Base-by-base conservation (phyloP, 2,888 invertebrate species). In the Cerastis rubricosa region DNA sequence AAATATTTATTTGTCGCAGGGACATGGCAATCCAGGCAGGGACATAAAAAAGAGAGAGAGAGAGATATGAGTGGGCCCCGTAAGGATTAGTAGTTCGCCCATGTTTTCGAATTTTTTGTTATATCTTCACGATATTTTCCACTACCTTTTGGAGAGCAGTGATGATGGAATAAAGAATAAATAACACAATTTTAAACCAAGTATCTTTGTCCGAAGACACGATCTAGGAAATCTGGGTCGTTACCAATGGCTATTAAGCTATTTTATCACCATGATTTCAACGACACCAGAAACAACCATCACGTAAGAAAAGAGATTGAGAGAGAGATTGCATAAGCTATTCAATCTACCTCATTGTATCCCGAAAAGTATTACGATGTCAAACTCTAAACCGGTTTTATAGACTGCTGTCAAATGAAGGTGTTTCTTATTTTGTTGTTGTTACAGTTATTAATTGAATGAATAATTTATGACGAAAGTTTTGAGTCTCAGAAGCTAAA, bases 401-500 rank as follows among this genome's bases (percentile, higher is more conserved):
- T 57, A 57, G 47, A 69, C 57, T 47, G 43, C 43, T 73, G 74
- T 59, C 57, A 66, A 78, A 11, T 59, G 17, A 29, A 65, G 63
- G 17, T n/a, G 22, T 47, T 74, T 74, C 59, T 35, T 35, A 35
- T 35, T 35, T 35, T 35, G 29, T 71, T 73, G 63, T 72, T 72
- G 70, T 68, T 22, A 71, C 74, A 66, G 75, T 74, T 73, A 82
- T 74, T 82, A 86, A 85, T 79, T 84, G 71, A 75, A 78, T 79
- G 79, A 83, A 84, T 87, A 83, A 86, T 80, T 87, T 83, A 85
- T 74, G 78, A 69, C 64, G 69, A 78, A 89, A 89, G 90, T 91
- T 89, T 85, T 84, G 89, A 87, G 86, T 87, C 88, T 89, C 89
- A 90, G 87, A 76, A 78, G 82, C 88, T 82, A 76, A 80, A 85